A percentile compares a stretch with the other conserved stretches of the same genome.
Conservation (phyloP, 2,888 invertebrate genomes). For the Mythimna lalbum region DNA sequence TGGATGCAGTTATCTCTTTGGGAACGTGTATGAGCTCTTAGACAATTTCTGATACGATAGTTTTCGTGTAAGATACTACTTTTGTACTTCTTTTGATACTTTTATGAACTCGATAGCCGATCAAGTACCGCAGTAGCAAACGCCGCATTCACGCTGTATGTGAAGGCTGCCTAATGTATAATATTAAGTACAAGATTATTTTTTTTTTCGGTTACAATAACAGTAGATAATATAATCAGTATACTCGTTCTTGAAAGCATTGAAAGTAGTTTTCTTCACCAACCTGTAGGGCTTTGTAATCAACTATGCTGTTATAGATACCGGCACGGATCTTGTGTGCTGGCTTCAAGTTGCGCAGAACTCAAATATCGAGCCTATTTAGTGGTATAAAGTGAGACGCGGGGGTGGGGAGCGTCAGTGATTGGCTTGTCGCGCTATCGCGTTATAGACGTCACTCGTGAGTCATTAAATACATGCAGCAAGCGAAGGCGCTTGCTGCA, state of each 20-base stretch:
- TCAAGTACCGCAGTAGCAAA: background rate
- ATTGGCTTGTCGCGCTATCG: no score
- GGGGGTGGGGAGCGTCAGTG: no score
- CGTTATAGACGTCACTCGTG: no score
- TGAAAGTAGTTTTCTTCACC: background rate
- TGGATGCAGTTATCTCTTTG: no score
- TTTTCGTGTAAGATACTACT: constrained; percentile 1
- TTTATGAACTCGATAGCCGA: background rate
- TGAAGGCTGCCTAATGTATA: background rate
- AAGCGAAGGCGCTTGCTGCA: no score
- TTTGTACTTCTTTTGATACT: constrained; percentile 1
- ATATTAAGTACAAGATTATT: background rate
- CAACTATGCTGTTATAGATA: background rate
- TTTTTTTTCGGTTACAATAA: background rate
- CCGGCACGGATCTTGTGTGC: no score
- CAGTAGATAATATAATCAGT: background rate
- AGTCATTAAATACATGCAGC: no score
- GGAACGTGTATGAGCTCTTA: background rate
- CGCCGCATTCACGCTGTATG: background rate
- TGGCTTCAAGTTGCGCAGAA: no score
- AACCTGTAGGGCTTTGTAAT: constrained; percentile 1
- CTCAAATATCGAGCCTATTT: no score
- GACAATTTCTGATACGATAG: constrained; percentile 14
- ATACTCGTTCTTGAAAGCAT: background rate
- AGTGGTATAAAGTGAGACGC: no score